A percentile compares a stretch with the other conserved stretches of the same genome.
Conservation (phyloP, 2,797 vertebrate species). For the Myoxocephalus aenaeus region DNA sequence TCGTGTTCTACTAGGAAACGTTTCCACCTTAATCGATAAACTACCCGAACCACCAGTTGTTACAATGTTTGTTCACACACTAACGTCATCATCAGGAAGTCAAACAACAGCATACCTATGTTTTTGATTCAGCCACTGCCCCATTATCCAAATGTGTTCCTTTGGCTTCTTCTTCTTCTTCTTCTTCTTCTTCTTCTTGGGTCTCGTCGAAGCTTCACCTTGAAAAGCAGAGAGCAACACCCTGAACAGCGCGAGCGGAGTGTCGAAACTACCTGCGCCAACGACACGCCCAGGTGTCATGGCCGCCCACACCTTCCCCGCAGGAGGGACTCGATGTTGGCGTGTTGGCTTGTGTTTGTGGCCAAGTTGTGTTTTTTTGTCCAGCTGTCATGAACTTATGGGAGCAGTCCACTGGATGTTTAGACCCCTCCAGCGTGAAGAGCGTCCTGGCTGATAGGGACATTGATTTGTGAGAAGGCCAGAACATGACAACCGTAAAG, state of each 20-base stretch:
- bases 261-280: conserved; percentile 63
- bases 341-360: conserved; percentile 11
- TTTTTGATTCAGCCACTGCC: background rate
- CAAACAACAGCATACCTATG: conserved; percentile 33
- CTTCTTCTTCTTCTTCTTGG: background rate
- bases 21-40: background rate
- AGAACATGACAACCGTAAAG: background rate
- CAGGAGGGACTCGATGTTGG: background rate
- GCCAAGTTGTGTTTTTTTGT: conserved; percentile 4
- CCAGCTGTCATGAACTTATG: conserved; percentile 5
- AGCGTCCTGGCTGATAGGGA: conserved; percentile 15
- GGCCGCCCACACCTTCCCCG: conserved; percentile 41
- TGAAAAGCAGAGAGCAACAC: background rate
- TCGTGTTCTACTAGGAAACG: background rate
- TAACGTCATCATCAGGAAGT: background rate
- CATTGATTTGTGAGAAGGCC: conserved; percentile 7
- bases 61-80: background rate
- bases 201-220: conserved; percentile 5
- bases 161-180: background rate
- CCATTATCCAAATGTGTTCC: background rate
- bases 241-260: background rate
- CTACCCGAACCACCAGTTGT: background rate
- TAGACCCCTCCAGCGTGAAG: conserved; percentile 10
- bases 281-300: conserved; percentile 69
- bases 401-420: background rate